Conservation (phyloP, 2,888 invertebrate species). For the Meiosimyza platycephala region DNA sequence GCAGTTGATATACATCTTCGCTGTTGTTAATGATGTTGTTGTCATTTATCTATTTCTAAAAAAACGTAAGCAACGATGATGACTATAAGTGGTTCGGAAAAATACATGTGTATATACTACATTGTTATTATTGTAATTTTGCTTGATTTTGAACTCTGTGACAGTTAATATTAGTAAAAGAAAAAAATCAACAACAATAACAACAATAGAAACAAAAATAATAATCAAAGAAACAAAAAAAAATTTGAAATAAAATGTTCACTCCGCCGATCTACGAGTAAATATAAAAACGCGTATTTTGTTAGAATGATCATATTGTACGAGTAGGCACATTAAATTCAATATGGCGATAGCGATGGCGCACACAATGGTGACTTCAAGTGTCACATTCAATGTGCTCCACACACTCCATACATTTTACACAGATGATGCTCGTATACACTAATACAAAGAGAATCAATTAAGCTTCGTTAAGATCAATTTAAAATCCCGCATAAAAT, state of each 20-base stretch:
- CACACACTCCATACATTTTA: neutral
- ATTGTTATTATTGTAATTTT: constrained; percentile 28
- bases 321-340: constrained; percentile 23
- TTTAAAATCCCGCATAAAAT: constrained; percentile 69
- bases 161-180: constrained; percentile 26
- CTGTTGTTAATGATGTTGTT: too few species aligned
- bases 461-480: constrained; percentile 69
- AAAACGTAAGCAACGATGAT: too few species aligned
- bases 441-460: constrained; percentile 64
- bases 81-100: too few species aligned
- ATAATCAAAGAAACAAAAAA: neutral
- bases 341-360: constrained; percentile 48
- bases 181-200: neutral
- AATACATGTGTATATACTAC: neutral
- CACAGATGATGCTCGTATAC: constrained; percentile 36
- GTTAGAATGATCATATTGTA: neutral
- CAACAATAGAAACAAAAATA: neutral
- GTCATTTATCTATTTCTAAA: too few species aligned
- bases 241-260: constrained; percentile 5
- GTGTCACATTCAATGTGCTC: constrained; percentile 21
- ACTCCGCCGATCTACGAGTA: constrained; percentile 12
- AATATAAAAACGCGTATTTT: too few species aligned
- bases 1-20: too few species aligned
- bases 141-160: constrained; percentile 33
- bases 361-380: constrained; percentile 46